Conservation (phyloP, 2,888 invertebrate genomes). For the Beris morrisii region DNA sequence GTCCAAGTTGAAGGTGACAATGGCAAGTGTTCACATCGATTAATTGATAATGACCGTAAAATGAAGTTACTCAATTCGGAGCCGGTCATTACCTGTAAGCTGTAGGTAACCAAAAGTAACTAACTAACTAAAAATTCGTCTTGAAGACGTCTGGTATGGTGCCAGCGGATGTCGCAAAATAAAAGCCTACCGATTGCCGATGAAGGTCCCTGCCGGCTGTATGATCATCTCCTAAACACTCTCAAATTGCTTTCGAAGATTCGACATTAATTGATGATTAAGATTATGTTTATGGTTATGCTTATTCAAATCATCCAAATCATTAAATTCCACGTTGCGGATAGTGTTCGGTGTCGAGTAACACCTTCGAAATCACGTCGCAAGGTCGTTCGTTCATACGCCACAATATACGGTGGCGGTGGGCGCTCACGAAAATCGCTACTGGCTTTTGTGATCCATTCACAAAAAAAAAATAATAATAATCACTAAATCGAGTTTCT, state of each 20-base stretch:
- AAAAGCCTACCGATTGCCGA: too few relatives aligned
- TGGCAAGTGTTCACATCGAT: too few relatives aligned
- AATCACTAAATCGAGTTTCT: constrained; percentile 1
- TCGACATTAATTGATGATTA: constrained; percentile 17
- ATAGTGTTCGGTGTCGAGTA: constrained; percentile 3
- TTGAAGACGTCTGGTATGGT: too few relatives aligned
- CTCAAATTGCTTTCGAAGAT: constrained; percentile 17
- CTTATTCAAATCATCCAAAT: constrained; percentile 18
- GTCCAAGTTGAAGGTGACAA: too few relatives aligned
- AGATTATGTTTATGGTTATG: constrained; percentile 11
- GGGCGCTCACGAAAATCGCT: constrained; percentile 4
- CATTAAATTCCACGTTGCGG: constrained; percentile 6
- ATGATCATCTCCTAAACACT: too few relatives aligned
- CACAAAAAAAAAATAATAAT: constrained; percentile 8
- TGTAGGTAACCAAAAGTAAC: too few relatives aligned
- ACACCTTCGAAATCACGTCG: constrained; percentile 22
- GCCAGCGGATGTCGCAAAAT: too few relatives aligned
- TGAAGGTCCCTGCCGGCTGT: too few relatives aligned
- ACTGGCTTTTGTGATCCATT: constrained; percentile 12
- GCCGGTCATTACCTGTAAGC: too few relatives aligned
- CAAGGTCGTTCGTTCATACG: constrained; percentile 19
- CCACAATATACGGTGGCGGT: not conserved
- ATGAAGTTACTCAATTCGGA: too few relatives aligned
- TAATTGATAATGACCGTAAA: too few relatives aligned
- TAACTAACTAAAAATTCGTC: too few relatives aligned